A percentile compares a stretch with the other conserved stretches of the same genome.
phyloP scores from a whole-genome alignment of 2,888 invertebrate genomes.

The Acleris holmiana region DNA sequence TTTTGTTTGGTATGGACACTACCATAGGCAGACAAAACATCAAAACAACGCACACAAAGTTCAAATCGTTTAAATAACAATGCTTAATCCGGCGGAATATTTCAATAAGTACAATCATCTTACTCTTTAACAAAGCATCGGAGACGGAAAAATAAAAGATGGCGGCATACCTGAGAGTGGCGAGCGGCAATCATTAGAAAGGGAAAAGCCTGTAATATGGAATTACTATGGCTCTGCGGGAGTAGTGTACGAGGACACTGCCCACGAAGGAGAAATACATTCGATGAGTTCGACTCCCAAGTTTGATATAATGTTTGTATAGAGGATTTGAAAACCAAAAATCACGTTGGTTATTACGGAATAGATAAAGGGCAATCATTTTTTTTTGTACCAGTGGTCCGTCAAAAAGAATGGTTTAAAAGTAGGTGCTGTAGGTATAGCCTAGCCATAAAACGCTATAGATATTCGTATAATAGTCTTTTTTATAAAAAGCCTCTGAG shows the following conservation, averaged over 20 bases:
- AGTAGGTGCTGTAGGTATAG: no score
- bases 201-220: slow-evolving; percentile 50
- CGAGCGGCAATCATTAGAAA: slow-evolving; percentile 52
- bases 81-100: not conserved
- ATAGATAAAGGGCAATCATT: no score
- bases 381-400: no score
- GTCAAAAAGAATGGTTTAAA: no score
- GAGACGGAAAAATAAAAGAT: slow-evolving; percentile 28
- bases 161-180: slow-evolving; percentile 38
- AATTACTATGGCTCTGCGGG: slow-evolving; percentile 46
- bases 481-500: no score
- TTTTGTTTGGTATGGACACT: no score
- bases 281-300: not conserved
- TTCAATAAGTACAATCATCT: slow-evolving; percentile 25
- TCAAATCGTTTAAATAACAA: not conserved
- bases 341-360: no score
- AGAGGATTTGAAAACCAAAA: no score
- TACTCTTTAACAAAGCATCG: slow-evolving; percentile 16
- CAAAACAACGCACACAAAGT: not conserved
- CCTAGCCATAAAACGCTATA: no score
- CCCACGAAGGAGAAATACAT: slow-evolving; percentile 10
- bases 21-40: no score
- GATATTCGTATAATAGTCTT: no score
- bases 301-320: not conserved
- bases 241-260: slow-evolving; percentile 43